These are phyloP conservation scores for Cercopithecus mona DNA, from an alignment of 2,113 vertebrate species.

Conservation along the genomic window DNA sequence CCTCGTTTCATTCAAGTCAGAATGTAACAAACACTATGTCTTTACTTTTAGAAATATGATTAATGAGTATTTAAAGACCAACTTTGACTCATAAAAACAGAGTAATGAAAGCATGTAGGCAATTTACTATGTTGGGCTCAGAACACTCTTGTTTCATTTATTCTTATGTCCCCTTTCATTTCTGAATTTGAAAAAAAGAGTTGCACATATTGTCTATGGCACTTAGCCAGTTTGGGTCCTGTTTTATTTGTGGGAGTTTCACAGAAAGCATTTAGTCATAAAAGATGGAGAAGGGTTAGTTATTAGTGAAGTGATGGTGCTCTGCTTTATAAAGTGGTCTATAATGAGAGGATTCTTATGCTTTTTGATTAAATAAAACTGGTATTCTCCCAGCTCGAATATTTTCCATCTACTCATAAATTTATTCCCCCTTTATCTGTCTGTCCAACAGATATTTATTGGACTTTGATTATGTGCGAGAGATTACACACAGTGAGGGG, in stretches of 20 bases:
- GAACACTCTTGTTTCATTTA: slow-evolving; percentile 24
- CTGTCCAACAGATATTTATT: not conserved
- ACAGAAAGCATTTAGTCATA: not conserved
- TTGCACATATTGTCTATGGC: not conserved
- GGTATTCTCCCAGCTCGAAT: not conserved
- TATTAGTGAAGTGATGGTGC: not conserved
- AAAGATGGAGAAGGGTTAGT: not conserved
- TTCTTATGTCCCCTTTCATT: not conserved
- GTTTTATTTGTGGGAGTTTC: not conserved
- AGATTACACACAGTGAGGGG: not conserved
- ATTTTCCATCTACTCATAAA: not conserved
- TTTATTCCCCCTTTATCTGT: not conserved
- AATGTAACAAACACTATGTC: not conserved
- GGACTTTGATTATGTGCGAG: not conserved
- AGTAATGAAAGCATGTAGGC: not conserved
- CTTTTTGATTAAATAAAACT: not conserved
- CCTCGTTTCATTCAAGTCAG: not conserved
- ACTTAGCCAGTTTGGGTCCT: not conserved
- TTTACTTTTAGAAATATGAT: slow-evolving; percentile 7
- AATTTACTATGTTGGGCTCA: slow-evolving; percentile 17
- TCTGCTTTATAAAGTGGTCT: not conserved
- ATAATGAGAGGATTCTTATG: not conserved
- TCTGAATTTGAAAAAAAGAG: not conserved
- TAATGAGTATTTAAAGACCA: not conserved
- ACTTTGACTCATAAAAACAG: not conserved